Conservation (phyloP, 2,113 vertebrate species). For the Anhinga rufa region DNA sequence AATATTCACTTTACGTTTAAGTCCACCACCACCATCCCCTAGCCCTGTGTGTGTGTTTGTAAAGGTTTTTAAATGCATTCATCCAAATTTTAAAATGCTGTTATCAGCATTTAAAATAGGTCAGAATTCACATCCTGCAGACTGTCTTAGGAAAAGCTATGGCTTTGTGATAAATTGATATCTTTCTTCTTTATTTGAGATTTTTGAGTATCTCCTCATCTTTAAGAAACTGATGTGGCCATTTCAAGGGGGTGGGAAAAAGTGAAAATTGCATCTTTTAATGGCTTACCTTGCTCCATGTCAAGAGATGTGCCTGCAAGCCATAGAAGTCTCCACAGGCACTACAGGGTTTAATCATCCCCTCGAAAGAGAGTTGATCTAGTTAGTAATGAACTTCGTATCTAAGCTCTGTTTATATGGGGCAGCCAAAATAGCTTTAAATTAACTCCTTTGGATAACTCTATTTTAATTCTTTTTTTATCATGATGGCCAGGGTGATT, state of each 20-base stretch:
- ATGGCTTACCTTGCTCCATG: background rate
- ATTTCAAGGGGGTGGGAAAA: background rate
- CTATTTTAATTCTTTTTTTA: background rate
- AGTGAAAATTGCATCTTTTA: background rate
- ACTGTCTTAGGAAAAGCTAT: background rate
- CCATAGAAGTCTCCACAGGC: background rate
- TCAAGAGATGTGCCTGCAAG: background rate
- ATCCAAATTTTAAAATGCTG: background rate
- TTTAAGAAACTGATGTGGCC: background rate
- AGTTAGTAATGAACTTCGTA: background rate
- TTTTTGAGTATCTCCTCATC: background rate
- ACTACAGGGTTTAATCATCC: background rate
- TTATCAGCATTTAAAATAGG: conserved; percentile 40
- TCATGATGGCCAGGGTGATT: background rate
- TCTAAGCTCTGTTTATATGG: background rate
- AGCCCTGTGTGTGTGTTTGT: background rate
- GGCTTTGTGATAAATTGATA: background rate
- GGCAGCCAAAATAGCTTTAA: background rate
- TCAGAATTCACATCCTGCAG: conserved; percentile 11
- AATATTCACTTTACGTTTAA: background rate
- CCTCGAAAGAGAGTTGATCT: background rate
- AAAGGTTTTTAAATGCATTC: background rate
- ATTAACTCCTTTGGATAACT: background rate
- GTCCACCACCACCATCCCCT: background rate
- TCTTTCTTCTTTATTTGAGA: background rate